Evolutionary conservation across 2,113 vertebrate genomes (phyloP), one percentile per base, ranked within the genome.

Genomic region (Pseudopipra pipra): DNA sequence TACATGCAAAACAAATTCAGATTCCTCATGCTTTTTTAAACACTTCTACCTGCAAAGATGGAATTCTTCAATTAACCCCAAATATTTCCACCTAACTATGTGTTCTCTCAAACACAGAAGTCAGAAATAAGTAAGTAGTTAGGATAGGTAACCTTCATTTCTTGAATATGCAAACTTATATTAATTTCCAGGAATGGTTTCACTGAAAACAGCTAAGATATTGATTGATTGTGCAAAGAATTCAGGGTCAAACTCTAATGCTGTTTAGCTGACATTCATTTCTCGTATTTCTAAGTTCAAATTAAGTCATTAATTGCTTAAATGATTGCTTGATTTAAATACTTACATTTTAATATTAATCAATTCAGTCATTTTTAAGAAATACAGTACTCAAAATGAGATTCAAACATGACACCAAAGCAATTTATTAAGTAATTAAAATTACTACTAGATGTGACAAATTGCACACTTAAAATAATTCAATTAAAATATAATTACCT

Each of bases 341-440:
- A 74, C 58, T 85, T 89, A 75, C 12, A 65, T 70, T 91, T 96
- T 87, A 89, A 79, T 90, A 96, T 80, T 79, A 84, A 93, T 85
- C 11, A 79, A 79, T 81, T 51, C 33, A 73, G 68, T 47, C 3
- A 82, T 88, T 95, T 96, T 80, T 22, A 91, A 94, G 77, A 95
- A 96, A 87, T 97, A 77, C 15, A 89, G 41, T 63, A 67, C 62
- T 74, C 44, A 85, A 90, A 92, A 95, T 79, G 63, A 85, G 62
- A 88, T 91, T 94, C 52, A 92, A 92, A 81, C 14, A 59, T 73
- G 84, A 82, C 81, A 95, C 44, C 55, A 84, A 95, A 88, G 88
- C 39, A 95, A 92, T 86, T 96, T 88, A 95, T 94, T 81, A 95
- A 91, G 59, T 55, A 96, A 96, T 95, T 96, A 93, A 93, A 96